Conservation (phyloP, 2,113 vertebrate genomes). For the Phycodurus eques region DNA sequence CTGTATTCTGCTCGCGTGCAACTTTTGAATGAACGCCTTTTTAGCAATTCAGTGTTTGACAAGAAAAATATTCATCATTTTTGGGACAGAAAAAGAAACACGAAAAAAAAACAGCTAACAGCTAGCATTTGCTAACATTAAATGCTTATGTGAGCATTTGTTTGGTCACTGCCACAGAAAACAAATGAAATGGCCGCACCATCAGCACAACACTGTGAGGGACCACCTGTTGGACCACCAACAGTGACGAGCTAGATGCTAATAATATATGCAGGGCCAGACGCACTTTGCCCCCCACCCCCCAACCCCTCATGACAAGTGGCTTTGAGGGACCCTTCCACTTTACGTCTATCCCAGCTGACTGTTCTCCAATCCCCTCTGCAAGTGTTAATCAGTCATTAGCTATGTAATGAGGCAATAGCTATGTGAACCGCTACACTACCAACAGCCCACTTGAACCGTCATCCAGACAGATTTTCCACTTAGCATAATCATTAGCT, state of each 20-base stretch:
- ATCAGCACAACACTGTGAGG: not conserved
- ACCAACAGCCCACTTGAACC: not conserved
- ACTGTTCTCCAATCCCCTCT: not conserved
- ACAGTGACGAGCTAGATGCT: conserved; percentile 46
- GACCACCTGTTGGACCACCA: conserved; percentile 49
- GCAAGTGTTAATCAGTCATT: not conserved
- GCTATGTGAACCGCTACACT: not conserved
- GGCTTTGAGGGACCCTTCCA: not conserved
- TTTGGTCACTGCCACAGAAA: not conserved
- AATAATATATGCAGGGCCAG: conserved; percentile 57
- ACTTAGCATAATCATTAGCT: too few species aligned
- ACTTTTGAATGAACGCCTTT: too few species aligned
- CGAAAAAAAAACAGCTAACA: too few species aligned
- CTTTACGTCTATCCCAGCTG: not conserved
- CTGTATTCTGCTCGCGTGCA: too few species aligned
- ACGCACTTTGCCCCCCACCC: conserved; percentile 1
- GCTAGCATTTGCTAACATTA: too few species aligned
- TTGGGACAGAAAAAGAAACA: too few species aligned
- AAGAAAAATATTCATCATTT: too few species aligned
- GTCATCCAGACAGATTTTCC: not conserved
- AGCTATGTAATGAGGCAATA: not conserved
- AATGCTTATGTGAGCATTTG: too few species aligned
- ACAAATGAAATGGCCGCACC: not conserved
- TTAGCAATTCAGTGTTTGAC: too few species aligned
- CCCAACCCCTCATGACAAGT: not conserved